These are phyloP conservation scores for Mesaphorura yosii DNA, from an alignment of 1,140 invertebrate species.

Conservation along the genomic window DNA sequence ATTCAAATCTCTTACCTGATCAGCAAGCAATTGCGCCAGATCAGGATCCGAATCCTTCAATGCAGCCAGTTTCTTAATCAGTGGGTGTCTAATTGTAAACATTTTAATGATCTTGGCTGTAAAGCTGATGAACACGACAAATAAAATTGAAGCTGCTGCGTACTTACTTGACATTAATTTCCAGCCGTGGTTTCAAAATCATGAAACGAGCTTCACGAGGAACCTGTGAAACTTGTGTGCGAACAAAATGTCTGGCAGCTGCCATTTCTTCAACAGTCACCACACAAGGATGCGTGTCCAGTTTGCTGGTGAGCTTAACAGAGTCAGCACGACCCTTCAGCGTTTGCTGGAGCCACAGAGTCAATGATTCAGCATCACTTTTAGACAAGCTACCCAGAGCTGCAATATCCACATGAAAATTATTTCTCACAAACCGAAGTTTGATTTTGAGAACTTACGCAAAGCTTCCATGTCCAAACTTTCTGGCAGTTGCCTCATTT, in stretches of 20 bases:
- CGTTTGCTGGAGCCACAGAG: constrained; percentile 61
- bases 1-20: constrained; percentile 53
- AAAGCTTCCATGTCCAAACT: constrained; percentile 45
- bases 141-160: background rate
- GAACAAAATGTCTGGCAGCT: constrained; percentile 83
- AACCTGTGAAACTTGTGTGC: constrained; percentile 71
- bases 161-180: constrained; percentile 78
- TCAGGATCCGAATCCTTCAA: constrained; percentile 61
- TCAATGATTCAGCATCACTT: constrained; percentile 59
- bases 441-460: constrained; percentile 33
- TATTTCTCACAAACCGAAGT: constrained; percentile 11
- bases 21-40: constrained; percentile 66
- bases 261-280: constrained; percentile 91
- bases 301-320: constrained; percentile 66
- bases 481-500: constrained; percentile 65
- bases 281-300: constrained; percentile 84
- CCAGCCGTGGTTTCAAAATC: constrained; percentile 76
- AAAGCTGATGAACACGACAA: background rate
- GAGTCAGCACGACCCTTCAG: constrained; percentile 65
- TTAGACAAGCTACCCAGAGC: constrained; percentile 55
- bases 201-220: constrained; percentile 74
- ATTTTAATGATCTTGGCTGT: constrained; percentile 5
- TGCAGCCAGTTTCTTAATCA: constrained; percentile 76
- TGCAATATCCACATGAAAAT: constrained; percentile 32
- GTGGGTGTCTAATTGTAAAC: constrained; percentile 54